Percentiles rank a stretch among this genome's conserved stretches.
These are phyloP conservation scores for Lithophane leautieri DNA, from an alignment of 2,888 invertebrate genomes.

Conservation along the genomic window DNA sequence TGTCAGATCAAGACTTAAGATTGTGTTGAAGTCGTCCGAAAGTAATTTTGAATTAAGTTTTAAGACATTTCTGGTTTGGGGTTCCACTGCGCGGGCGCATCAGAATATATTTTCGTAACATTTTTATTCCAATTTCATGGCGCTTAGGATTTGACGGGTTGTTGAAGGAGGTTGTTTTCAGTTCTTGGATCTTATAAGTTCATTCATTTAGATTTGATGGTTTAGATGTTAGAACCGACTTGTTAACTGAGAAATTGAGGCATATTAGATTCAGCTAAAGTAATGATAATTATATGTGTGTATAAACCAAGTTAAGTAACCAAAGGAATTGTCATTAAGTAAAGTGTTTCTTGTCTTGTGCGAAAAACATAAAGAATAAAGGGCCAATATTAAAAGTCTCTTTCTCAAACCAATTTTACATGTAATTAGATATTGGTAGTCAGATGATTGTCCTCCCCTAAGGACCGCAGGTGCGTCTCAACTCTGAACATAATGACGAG, in stretches of 20 bases:
- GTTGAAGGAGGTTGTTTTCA: constrained; percentile 15
- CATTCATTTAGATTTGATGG: constrained; percentile 4
- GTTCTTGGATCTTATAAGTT: constrained; percentile 14
- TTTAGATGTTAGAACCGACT: neutral
- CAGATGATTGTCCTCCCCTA: constrained; percentile 44
- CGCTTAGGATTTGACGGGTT: constrained; percentile 19
- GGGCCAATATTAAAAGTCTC: constrained; percentile 22
- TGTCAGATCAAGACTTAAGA: constrained; percentile 52
- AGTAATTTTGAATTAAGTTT: constrained; percentile 52
- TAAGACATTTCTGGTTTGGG: constrained; percentile 26
- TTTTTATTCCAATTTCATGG: constrained; percentile 18
- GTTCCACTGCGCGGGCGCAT: neutral
- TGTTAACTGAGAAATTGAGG: neutral
- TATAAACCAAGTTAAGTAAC: neutral
- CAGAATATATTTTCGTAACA: neutral
- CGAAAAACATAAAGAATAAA: constrained; percentile 3
- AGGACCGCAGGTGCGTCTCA: constrained; percentile 58
- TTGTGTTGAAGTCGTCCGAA: constrained; percentile 45
- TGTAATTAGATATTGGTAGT: constrained; percentile 59
- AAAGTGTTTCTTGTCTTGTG: neutral
- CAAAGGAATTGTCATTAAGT: neutral
- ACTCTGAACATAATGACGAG: constrained; percentile 54
- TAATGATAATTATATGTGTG: neutral
- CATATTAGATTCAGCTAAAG: neutral
- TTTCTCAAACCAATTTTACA: constrained; percentile 45